Evolutionary conservation across 2,888 invertebrate species (phyloP).

Genomic region (Lasioglossum pauxillum): DNA sequence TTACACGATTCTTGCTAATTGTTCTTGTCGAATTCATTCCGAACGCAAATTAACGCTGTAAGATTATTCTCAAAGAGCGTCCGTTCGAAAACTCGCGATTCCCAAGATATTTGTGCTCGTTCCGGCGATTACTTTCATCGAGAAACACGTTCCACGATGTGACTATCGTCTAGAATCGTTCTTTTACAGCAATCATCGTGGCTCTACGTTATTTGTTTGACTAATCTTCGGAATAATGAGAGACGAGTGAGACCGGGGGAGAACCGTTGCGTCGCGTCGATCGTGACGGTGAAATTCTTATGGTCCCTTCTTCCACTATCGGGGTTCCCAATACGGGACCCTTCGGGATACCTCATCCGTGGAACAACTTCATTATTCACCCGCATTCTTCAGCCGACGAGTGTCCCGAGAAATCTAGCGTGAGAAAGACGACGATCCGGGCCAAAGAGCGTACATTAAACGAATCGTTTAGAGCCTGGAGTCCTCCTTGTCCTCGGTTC

Average conservation of each 20-base stretch:
- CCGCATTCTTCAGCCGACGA: constrained; percentile 62
- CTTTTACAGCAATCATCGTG: background rate
- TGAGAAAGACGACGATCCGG: constrained; percentile 33
- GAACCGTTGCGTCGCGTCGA: background rate
- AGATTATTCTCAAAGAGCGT: too few relatives aligned
- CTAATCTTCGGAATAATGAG: constrained; percentile 2
- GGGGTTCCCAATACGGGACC: constrained; percentile 64
- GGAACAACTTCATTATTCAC: constrained; percentile 67
- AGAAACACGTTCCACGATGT: background rate
- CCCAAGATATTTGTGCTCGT: too few relatives aligned
- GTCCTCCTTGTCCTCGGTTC: background rate
- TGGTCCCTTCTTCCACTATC: constrained; percentile 25
- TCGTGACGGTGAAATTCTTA: constrained; percentile 25
- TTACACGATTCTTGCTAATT: too few relatives aligned
- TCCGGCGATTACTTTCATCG: background rate
- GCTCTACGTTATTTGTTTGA: background rate
- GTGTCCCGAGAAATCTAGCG: constrained; percentile 51
- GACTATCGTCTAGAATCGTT: background rate
- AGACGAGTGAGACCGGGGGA: background rate
- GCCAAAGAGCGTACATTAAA: constrained; percentile 42
- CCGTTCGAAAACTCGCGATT: too few relatives aligned
- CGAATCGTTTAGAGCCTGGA: constrained; percentile 41
- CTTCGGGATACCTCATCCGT: constrained; percentile 48
- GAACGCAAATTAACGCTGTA: too few relatives aligned
- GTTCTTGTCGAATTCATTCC: too few relatives aligned